A percentile compares a stretch with the other conserved stretches of the same genome.
Conservation (phyloP, 2,888 invertebrate species). For the Epinotia brunnichana region DNA sequence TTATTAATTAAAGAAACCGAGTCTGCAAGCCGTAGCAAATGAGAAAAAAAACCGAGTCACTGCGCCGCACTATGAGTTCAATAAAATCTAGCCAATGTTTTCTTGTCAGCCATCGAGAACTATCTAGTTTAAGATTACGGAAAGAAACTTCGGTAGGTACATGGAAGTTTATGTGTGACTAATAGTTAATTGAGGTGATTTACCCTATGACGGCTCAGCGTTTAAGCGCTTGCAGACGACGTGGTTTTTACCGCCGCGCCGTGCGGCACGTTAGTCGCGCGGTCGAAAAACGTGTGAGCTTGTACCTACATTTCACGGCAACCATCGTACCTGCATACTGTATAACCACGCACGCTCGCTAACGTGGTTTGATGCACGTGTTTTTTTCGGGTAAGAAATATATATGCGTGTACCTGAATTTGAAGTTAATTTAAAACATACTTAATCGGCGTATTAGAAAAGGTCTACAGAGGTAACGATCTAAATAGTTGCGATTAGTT, state of each 20-base stretch:
- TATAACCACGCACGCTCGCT: not conserved
- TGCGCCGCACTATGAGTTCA: not conserved
- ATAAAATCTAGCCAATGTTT: not conserved
- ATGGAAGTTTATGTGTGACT: not conserved
- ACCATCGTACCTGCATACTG: not conserved
- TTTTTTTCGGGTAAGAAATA: not conserved
- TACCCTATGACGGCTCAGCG: not conserved
- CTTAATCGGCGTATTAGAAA: not conserved
- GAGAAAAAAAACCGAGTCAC: not conserved
- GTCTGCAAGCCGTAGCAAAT: not conserved
- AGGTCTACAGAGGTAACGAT: not conserved
- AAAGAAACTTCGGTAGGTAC: not conserved
- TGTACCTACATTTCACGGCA: not conserved
- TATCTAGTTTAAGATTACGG: not conserved
- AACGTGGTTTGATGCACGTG: not conserved
- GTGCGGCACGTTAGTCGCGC: not conserved
- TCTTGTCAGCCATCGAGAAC: not conserved
- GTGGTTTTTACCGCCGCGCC: not conserved
- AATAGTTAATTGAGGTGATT: not conserved
- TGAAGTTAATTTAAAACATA: not conserved
- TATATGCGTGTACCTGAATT: not conserved
- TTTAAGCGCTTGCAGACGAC: not conserved
- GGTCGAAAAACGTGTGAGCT: not conserved
- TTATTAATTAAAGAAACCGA: slow-evolving; percentile 10
- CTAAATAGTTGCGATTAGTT: too few species aligned